These are phyloP conservation scores for Cepaea nemoralis DNA, from an alignment of 1,140 invertebrate genomes.

Conservation along the genomic window DNA sequence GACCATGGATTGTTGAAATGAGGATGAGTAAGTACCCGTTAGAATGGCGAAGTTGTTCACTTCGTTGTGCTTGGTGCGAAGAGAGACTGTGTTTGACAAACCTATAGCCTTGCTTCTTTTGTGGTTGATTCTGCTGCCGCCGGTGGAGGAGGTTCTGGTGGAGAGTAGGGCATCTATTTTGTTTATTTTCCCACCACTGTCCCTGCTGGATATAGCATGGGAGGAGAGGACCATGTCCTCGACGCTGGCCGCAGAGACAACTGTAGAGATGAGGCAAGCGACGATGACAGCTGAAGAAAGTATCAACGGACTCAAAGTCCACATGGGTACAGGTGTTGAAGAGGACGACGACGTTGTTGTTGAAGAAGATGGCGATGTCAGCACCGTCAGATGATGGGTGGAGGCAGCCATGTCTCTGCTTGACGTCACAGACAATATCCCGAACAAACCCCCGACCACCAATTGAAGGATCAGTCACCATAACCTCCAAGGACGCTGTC, in stretches of 20 bases:
- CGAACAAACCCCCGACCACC: neutral
- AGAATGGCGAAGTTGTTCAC: neutral
- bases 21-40: neutral
- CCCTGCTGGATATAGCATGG: neutral
- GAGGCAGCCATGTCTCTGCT: neutral
- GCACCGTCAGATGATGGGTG: constrained; percentile 2
- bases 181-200: neutral
- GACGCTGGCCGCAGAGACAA: neutral
- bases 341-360: neutral
- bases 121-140: neutral
- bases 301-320: constrained; percentile 8
- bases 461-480: neutral
- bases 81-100: neutral
- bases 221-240: neutral
- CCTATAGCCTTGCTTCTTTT: neutral
- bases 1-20: neutral
- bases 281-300: neutral
- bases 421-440: neutral
- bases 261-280: constrained; percentile 12
- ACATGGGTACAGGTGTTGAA: neutral
- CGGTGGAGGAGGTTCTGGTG: neutral
- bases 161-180: neutral
- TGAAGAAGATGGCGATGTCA: neutral
- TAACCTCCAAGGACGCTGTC: neutral
- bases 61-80: neutral